A percentile compares a stretch with the other conserved stretches of the same genome.
These are phyloP conservation scores for Siderastrea radians DNA, from an alignment of 92 coral and sea anemone genomes.

Conservation along the genomic window DNA sequence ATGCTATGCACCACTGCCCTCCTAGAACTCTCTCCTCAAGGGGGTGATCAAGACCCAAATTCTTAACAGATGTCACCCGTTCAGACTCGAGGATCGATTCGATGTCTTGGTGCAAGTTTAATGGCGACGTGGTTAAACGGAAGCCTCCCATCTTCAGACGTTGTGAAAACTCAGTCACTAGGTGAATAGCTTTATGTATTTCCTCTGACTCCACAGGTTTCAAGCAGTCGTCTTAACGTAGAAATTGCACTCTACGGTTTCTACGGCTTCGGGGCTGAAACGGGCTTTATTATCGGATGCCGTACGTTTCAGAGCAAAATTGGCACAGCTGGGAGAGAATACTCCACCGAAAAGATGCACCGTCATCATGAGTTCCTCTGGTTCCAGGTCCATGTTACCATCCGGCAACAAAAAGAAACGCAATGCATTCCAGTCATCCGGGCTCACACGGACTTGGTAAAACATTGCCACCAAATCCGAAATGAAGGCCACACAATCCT, in stretches of 20 bases:
- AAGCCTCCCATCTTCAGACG: slow-evolving; percentile 30
- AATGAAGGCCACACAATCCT: slow-evolving; percentile 56
- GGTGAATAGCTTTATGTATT: slow-evolving; percentile 26
- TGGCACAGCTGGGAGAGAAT: slow-evolving; percentile 65
- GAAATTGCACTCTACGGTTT: slow-evolving; percentile 25
- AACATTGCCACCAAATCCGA: slow-evolving; percentile 68
- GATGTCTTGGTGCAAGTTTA: slow-evolving; percentile 26
- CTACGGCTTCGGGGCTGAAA: slow-evolving; percentile 21
- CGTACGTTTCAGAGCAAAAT: slow-evolving; percentile 54
- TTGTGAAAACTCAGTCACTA: slow-evolving; percentile 21
- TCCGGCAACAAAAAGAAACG: slow-evolving; percentile 61
- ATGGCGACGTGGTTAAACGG: slow-evolving; percentile 61
- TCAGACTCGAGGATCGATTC: slow-evolving; percentile 25
- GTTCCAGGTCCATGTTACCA: slow-evolving; percentile 45
- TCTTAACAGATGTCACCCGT: slow-evolving; percentile 15
- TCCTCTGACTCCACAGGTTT: background rate
- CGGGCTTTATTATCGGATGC: slow-evolving; percentile 45
- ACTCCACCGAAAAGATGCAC: slow-evolving; percentile 61
- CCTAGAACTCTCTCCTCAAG: too few species aligned
- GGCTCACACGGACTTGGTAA: slow-evolving; percentile 56
- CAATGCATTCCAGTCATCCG: slow-evolving; percentile 53
- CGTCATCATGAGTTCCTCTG: slow-evolving; percentile 63
- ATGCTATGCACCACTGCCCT: too few species aligned
- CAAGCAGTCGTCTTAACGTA: slow-evolving; percentile 61
- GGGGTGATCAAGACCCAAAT: slow-evolving; percentile 17